Evolutionary conservation across 2,113 vertebrate species (phyloP), one percentile per base, ranked within the genome.

Genomic region (Fregetta grallaria): DNA sequence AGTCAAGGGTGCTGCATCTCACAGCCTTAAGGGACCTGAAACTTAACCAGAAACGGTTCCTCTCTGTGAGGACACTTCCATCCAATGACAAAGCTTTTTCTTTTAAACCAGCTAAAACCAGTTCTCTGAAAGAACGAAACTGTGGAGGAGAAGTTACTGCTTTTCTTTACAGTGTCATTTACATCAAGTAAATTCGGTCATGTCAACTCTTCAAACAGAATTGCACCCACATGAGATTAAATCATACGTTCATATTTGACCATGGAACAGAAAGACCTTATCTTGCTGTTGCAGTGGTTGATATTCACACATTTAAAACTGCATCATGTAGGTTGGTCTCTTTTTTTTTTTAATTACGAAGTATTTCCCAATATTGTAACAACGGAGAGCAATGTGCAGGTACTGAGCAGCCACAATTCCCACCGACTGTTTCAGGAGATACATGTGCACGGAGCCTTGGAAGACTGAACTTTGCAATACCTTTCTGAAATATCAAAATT

Each of bases 401-500:
- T 32, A 14, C 49, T 40, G 75, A n/a, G 23, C 29, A 36, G n/a
- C n/a, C 86, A 7, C 65, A 15, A 1, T 34, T 74, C 61, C 82
- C 44, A 30, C 49, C 0, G 4, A 11, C 66, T 0, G 0, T 15
- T 40, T 27, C 0, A 1, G 29, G 58, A 34, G 36, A 15, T 10
- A 16, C 0, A 0, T 36, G 84, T 34, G 42, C 1, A 2, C 3
- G 0, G 34, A 47, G 74, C 40, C 71, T 26, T 6, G 19, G 58
- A 47, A 70, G 50, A 7, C 1, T 70, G 38, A 47, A 17, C 75
- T 73, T 36, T 38, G 36, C 59, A 67, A 16, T 67, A 44, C 20
- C 47, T 21, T 74, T 38, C 44, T 70, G 49, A 59, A 65, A 55
- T 9, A 38, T 22, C 50, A 59, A 23, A 88, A 53, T 75, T 15